These are phyloP conservation scores for Peucedramus taeniatus DNA, from an alignment of 2,113 vertebrate genomes.

Conservation along the genomic window DNA sequence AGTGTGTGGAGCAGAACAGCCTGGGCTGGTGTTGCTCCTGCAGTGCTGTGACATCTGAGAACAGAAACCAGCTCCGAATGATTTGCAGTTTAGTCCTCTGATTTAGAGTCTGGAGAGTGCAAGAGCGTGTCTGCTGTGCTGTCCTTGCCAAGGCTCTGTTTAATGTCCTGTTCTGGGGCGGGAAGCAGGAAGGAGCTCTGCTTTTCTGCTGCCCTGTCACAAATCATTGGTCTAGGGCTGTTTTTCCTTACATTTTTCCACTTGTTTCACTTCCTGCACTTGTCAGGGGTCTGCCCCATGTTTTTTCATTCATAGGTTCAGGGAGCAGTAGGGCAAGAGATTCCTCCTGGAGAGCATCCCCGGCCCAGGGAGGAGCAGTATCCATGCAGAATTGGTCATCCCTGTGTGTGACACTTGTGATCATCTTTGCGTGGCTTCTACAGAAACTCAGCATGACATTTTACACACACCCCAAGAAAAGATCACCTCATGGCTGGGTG, in stretches of 20 bases:
- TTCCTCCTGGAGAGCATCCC: background rate
- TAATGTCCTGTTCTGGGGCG: background rate
- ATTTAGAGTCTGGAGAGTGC: background rate
- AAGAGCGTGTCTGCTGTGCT: background rate
- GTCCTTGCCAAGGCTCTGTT: background rate
- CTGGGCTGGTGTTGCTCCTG: background rate
- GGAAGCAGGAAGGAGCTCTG: background rate
- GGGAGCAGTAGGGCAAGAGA: background rate
- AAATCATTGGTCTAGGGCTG: background rate
- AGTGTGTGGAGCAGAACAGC: fast-evolving
- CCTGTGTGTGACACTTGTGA: fast-evolving
- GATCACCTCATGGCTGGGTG: background rate
- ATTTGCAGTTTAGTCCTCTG: background rate
- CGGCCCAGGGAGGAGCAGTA: fast-evolving
- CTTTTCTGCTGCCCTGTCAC: background rate
- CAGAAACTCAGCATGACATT: background rate
- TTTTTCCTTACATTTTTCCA: background rate
- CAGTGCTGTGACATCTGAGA: background rate
- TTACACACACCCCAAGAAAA: background rate
- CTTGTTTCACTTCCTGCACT: background rate
- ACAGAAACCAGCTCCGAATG: background rate
- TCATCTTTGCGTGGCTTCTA: background rate
- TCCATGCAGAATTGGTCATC: background rate
- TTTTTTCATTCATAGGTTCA: background rate
- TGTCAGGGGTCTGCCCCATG: fast-evolving